Percentiles rank a stretch among this genome's conserved stretches.
These are phyloP conservation scores for Seriola dumerili DNA, from an alignment of 2,113 vertebrate species.

Conservation along the genomic window DNA sequence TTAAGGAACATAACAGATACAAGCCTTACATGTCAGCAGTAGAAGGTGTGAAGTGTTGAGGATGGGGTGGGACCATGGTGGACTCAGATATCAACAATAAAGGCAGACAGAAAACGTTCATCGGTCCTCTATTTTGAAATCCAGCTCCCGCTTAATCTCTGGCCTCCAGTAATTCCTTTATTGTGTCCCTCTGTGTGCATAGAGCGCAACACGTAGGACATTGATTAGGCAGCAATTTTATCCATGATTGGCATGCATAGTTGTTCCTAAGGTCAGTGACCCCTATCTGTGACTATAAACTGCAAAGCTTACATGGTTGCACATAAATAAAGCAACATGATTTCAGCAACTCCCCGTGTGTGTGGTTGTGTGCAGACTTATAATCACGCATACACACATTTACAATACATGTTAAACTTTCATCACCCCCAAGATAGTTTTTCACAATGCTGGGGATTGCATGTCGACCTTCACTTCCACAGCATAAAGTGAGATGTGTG, in stretches of 20 bases:
- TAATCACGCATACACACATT: constrained; percentile 15
- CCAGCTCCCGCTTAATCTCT: background rate
- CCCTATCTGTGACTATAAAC: constrained; percentile 25
- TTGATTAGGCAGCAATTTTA: constrained; percentile 20
- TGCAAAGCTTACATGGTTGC: background rate
- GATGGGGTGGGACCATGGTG: background rate
- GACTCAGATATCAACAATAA: background rate
- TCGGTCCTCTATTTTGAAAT: constrained; percentile 8
- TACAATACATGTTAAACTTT: constrained; percentile 37
- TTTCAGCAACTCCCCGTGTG: background rate
- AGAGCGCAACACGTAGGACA: background rate
- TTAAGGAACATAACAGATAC: background rate
- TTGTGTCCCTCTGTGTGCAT: background rate
- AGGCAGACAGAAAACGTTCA: background rate
- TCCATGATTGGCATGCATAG: constrained; percentile 36
- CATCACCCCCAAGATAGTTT: constrained; percentile 14
- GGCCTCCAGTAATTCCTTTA: background rate
- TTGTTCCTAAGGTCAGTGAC: constrained; percentile 22
- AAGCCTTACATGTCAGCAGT: background rate
- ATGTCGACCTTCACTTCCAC: constrained; percentile 1
- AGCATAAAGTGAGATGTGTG: background rate
- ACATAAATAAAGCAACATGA: constrained; percentile 29
- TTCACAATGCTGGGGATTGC: constrained; percentile 17
- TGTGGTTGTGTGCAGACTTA: background rate
- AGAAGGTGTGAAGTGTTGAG: background rate